These are phyloP conservation scores for Horisme vitalbata DNA, from an alignment of 2,888 invertebrate species.

Conservation along the genomic window DNA sequence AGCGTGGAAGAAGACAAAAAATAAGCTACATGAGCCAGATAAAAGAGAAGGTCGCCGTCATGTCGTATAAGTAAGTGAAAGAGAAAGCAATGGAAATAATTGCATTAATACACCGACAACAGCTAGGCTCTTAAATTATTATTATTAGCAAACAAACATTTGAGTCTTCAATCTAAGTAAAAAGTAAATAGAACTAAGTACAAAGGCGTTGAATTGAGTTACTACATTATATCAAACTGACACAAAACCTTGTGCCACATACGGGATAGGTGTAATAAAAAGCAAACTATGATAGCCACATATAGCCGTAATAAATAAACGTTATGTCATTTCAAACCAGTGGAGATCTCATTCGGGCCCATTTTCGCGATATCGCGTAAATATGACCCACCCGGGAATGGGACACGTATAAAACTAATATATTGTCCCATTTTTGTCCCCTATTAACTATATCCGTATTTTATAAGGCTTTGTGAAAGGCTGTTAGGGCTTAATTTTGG, in stretches of 20 bases:
- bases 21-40: too few species aligned
- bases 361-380: constrained; percentile 49
- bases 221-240: constrained; percentile 9
- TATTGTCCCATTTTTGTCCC: constrained; percentile 58
- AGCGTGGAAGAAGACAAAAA: too few species aligned
- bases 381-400: constrained; percentile 49
- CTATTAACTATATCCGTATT: constrained; percentile 50
- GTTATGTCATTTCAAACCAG: constrained; percentile 47
- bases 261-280: constrained; percentile 27
- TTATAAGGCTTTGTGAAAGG: constrained; percentile 18
- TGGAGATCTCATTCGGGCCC: constrained; percentile 47
- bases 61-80: too few species aligned
- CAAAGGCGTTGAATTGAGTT: too few species aligned
- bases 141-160: too few species aligned
- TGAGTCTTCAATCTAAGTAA: too few species aligned
- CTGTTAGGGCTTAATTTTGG: constrained; percentile 1
- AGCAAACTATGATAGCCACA: constrained; percentile 35
- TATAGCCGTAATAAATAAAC: constrained; percentile 51
- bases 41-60: too few species aligned
- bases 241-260: constrained; percentile 21
- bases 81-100: too few species aligned
- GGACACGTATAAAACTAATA: constrained; percentile 61
- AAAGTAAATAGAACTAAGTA: neutral
- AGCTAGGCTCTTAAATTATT: too few species aligned
- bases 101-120: too few species aligned